phyloP scores from a whole-genome alignment of 2,113 vertebrate genomes.

The Equus przewalskii region DNA sequence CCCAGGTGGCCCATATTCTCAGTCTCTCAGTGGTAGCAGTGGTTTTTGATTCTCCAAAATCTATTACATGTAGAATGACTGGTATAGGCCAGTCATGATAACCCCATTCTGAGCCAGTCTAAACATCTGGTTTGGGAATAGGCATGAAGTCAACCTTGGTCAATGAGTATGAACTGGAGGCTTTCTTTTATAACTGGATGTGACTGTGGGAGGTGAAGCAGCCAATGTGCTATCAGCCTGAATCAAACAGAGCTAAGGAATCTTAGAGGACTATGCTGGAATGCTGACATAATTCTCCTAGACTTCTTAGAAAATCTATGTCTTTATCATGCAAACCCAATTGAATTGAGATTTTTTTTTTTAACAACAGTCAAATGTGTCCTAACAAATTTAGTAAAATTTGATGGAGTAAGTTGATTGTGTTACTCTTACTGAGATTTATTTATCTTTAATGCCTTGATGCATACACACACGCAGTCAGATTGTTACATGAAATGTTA shows the following conservation, averaged over 20 bases:
- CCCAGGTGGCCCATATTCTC: too few species aligned
- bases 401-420: not conserved
- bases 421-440: not conserved
- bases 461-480: not conserved
- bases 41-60: not conserved
- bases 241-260: not conserved
- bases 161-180: not conserved
- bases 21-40: not conserved
- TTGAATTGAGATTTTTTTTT: not conserved
- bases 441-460: not conserved
- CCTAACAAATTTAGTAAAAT: not conserved
- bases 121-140: not conserved
- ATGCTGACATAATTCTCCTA: too few species aligned
- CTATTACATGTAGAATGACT: not conserved
- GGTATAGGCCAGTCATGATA: not conserved
- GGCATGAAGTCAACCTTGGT: not conserved
- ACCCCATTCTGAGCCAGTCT: not conserved
- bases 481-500: not conserved
- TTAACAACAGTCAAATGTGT: not conserved
- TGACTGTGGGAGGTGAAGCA: not conserved
- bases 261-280: too few species aligned
- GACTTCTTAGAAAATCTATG: not conserved
- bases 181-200: not conserved
- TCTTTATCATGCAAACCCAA: accelerated
- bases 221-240: not conserved